Conservation (phyloP, 2,113 vertebrate species). For the Serilophus lunatus region DNA sequence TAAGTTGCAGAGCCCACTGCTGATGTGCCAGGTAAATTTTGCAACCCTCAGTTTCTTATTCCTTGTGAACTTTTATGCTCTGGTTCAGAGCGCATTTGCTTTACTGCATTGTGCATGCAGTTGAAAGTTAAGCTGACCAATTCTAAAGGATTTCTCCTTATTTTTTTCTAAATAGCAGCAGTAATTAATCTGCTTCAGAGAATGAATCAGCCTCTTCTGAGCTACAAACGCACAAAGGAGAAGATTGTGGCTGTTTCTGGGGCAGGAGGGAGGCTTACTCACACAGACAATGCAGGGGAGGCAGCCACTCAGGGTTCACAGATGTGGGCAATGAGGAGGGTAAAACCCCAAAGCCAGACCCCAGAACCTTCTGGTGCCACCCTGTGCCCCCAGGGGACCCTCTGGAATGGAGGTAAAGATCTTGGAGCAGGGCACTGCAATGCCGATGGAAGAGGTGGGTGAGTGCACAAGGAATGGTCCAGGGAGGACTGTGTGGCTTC, state of each 20-base stretch:
- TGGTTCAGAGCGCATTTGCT: neutral
- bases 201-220: constrained; percentile 56
- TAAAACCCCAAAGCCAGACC: neutral
- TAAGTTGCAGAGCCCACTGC: neutral
- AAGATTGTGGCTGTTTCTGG: constrained; percentile 27
- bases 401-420: neutral
- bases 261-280: neutral
- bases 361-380: neutral
- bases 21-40: neutral
- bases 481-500: neutral
- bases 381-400: neutral
- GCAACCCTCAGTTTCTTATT: neutral
- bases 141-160: neutral
- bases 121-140: neutral
- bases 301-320: fast-evolving
- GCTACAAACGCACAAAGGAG: constrained; percentile 11
- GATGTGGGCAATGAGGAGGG: neutral
- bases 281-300: neutral
- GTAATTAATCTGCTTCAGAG: constrained; percentile 56
- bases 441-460: neutral
- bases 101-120: neutral
- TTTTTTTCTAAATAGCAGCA: constrained; percentile 17
- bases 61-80: neutral
- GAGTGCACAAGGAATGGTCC: neutral
- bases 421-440: neutral